A percentile compares a stretch with the other conserved stretches of the same genome.
These are phyloP conservation scores for Phylloscopus whistleri DNA, from an alignment of 2,113 vertebrate species.

Conservation along the genomic window DNA sequence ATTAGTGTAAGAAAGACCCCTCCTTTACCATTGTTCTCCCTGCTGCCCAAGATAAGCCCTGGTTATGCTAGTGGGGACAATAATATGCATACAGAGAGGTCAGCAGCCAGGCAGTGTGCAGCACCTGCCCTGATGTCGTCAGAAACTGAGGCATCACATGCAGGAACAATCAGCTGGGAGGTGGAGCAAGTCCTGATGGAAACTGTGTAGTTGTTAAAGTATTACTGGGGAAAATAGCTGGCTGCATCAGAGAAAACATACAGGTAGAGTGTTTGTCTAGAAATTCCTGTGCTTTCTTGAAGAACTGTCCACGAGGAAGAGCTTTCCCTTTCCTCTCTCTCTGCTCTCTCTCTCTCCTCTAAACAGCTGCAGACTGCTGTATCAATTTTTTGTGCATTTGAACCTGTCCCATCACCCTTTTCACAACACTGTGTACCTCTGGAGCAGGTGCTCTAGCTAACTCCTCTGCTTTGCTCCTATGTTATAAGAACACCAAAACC, in stretches of 20 bases:
- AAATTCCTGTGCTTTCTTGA: not conserved
- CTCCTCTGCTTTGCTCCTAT: not conserved
- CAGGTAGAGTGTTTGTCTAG: not conserved
- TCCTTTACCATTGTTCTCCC: not conserved
- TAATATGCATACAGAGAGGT: not conserved
- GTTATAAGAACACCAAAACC: not conserved
- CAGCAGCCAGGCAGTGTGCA: not conserved
- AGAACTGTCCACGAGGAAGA: not conserved
- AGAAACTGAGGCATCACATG: not conserved
- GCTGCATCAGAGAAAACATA: not conserved
- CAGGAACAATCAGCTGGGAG: not conserved
- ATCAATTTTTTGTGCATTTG: not conserved
- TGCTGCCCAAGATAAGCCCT: not conserved
- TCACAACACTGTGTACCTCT: not conserved
- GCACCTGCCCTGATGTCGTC: not conserved
- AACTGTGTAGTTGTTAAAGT: not conserved
- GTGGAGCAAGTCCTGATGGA: not conserved
- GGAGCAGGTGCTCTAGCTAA: not conserved
- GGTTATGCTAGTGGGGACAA: not conserved
- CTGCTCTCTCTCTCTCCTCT: not conserved
- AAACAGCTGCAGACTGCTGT: not conserved
- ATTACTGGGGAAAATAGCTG: fast-evolving
- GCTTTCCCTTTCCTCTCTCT: not conserved
- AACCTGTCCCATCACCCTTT: not conserved
- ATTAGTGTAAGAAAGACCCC: not conserved